These are phyloP conservation scores for Hydrozoanthus tunicans DNA, from an alignment of 64 coral and sea anemone genomes.

Conservation along the genomic window DNA sequence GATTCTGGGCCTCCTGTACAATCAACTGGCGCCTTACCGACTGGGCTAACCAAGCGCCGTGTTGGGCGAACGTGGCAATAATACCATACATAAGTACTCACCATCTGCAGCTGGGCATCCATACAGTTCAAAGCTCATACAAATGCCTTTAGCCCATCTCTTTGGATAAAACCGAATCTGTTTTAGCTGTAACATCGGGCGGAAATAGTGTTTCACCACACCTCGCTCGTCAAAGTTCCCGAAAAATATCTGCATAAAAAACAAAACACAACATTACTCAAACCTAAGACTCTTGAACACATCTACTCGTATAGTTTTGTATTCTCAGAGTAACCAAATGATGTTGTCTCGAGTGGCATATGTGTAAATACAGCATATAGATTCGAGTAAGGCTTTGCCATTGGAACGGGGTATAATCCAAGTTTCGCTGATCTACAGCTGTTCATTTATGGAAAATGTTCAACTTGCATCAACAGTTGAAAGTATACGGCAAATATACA, in stretches of 20 bases:
- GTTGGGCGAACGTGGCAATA: neutral
- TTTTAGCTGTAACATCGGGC: constrained; percentile 29
- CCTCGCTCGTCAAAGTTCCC: constrained; percentile 49
- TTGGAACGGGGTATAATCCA: no score
- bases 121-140: constrained; percentile 47
- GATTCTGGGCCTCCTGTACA: no score
- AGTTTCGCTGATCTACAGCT: no score
- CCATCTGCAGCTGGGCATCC: constrained; percentile 20
- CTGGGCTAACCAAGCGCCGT: neutral
- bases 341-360: no score
- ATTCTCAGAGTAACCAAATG: neutral
- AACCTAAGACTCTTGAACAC: neutral
- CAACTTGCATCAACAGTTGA: no score
- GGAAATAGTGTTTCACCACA: constrained; percentile 54
- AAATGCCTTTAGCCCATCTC: constrained; percentile 21
- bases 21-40: no score
- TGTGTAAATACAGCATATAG: no score
- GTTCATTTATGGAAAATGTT: no score
- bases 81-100: neutral
- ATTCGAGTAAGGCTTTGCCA: no score
- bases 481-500: no score
- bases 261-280: neutral
- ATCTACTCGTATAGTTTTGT: neutral
- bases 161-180: constrained; percentile 38
- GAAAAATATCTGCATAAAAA: neutral